Conservation (phyloP, 2,113 vertebrate genomes). For the Proteles cristata region DNA sequence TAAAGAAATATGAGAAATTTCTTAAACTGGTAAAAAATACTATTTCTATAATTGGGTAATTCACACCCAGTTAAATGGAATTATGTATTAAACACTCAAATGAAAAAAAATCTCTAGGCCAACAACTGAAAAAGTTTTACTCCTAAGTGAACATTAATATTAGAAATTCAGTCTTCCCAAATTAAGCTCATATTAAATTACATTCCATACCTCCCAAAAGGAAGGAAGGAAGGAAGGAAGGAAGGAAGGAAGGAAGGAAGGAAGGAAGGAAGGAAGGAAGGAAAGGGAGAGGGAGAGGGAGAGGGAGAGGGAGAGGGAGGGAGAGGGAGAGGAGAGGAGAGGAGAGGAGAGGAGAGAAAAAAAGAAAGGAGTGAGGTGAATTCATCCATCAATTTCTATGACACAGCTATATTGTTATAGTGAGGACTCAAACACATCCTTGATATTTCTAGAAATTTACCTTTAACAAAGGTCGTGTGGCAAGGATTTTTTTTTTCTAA, state of each 20-base stretch:
- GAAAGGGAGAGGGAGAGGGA: no score
- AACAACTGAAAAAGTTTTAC: slow-evolving; percentile 10
- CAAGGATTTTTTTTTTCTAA: neutral
- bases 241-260: no score
- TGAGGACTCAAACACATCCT: neutral
- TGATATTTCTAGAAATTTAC: neutral
- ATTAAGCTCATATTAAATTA: neutral
- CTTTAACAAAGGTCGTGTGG: neutral
- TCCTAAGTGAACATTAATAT: neutral
- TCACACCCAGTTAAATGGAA: neutral
- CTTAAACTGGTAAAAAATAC: neutral
- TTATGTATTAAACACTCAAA: slow-evolving; percentile 5
- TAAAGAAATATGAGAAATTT: neutral
- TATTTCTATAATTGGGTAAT: neutral
- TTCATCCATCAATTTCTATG: neutral
- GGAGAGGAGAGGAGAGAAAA: neutral
- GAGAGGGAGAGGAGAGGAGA: neutral
- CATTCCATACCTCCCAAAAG: neutral
- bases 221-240: no score
- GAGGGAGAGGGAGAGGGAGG: no score
- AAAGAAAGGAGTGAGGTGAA: neutral
- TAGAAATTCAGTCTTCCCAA: neutral
- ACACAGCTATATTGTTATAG: neutral
- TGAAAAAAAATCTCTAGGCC: neutral
- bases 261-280: no score